Percentiles rank a stretch among this genome's conserved stretches.
These are phyloP conservation scores for Eupithecia exiguata DNA, from an alignment of 2,888 invertebrate genomes.

Conservation along the genomic window DNA sequence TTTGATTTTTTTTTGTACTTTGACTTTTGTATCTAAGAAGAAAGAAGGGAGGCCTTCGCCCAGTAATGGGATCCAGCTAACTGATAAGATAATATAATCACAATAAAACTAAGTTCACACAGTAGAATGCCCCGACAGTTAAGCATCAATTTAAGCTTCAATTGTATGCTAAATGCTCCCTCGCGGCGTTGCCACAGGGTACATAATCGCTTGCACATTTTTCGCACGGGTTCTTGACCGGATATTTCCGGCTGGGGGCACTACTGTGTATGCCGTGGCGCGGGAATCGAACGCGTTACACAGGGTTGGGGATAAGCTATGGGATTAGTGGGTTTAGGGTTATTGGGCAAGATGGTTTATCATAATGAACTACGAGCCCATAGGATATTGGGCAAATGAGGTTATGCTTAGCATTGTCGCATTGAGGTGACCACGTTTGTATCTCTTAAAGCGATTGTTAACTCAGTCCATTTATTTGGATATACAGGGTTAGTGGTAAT, in stretches of 20 bases:
- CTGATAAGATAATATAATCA: background rate
- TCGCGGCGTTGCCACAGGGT: constrained; percentile 23
- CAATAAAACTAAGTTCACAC: background rate
- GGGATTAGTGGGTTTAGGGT: constrained; percentile 8
- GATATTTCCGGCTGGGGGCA: constrained; percentile 66
- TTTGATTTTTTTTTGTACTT: too few relatives aligned
- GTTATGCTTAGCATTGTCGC: background rate
- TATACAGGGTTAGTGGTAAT: too few relatives aligned
- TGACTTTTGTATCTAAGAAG: background rate
- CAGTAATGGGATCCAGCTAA: background rate
- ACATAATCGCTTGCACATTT: constrained; percentile 33
- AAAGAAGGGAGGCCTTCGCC: too few relatives aligned
- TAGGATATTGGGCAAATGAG: background rate
- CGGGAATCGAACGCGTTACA: background rate
- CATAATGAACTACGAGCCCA: background rate
- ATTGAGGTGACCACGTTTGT: background rate
- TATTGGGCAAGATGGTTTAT: background rate
- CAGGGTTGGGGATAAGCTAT: constrained; percentile 14
- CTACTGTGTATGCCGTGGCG: constrained; percentile 12
- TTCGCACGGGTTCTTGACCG: constrained; percentile 68
- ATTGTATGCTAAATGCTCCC: constrained; percentile 3
- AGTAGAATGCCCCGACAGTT: constrained; percentile 18
- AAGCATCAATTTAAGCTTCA: background rate
- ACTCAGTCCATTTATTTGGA: too few relatives aligned
- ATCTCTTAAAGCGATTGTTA: background rate